Base-by-base conservation (phyloP, 2,888 invertebrate species). In the Ashinkailepas kermadecensis region DNA sequence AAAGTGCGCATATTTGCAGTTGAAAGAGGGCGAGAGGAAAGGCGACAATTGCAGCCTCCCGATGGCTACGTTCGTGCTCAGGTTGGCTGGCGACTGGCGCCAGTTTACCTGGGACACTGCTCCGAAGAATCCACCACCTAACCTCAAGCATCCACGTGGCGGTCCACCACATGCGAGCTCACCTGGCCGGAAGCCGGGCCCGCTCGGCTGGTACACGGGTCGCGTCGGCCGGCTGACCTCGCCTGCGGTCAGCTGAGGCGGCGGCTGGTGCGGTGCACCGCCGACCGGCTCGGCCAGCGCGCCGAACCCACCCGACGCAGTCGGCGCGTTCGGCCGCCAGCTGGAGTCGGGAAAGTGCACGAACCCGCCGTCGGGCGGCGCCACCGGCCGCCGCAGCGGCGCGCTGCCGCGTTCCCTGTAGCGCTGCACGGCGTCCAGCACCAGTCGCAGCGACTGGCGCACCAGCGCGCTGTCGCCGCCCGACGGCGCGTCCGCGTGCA, bases 111-210 rank as follows among this genome's bases (percentile, higher is more conserved):
- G 39, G 39, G 39, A 4, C 39, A 4, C 39, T 39, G 39, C 39
- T 39, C 39, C 39, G 39, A 39, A 39, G 39, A 39, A 39, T 39
- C 39, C 39, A 39, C 4, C 39, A 39, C 39, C 39, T 39, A 4
- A 39, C 39, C 39, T 39, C 39, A 39, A 39, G 39, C 39, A 39
- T 39, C 39, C 39, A 39, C 39, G 39, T 39, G 39, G 39, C 39
- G 39, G 39, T 39, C 2, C 39, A 39, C 39, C 39, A 39, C 2
- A 39, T 39, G 39, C 39, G 65, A 54, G 8, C 74, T 74, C 74
- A 74, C 74, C 74, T 74, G 74, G 74, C 18, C 54, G 54, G 25
- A 74, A 74, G 74, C 74, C 74, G 54, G 74, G 74, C 18, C 74
- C 74, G 7, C 8, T 15, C 13, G 74, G 54, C 74, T 54, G 54